phyloP scores from a whole-genome alignment of 1,140 invertebrate species.

The Rhopalosiphum maidis region DNA sequence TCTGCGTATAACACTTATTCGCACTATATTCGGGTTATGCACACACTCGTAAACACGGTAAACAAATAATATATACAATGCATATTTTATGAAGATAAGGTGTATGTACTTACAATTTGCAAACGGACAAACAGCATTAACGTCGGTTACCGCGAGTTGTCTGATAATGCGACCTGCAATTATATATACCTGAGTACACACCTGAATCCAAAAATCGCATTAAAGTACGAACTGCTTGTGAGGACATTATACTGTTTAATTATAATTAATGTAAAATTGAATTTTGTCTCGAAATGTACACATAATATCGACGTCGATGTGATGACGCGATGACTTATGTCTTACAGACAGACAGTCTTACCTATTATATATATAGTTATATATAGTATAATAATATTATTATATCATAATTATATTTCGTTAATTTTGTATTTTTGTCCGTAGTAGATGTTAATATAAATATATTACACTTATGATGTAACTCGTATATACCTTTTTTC shows the following conservation, averaged over 20 bases:
- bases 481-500: too few relatives aligned
- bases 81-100: not conserved
- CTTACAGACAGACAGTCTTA: not conserved
- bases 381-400: too few relatives aligned
- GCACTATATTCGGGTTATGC: not conserved
- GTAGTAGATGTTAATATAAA: too few relatives aligned
- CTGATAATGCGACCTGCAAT: not conserved
- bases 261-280: not conserved
- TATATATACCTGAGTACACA: not conserved
- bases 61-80: not conserved
- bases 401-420: too few relatives aligned
- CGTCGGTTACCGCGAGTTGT: not conserved
- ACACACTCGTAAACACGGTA: not conserved
- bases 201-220: too few relatives aligned
- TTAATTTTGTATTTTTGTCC: too few relatives aligned
- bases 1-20: not conserved
- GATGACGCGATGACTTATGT: not conserved
- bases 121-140: not conserved
- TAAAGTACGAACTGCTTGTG: too few relatives aligned
- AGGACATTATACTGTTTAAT: not conserved
- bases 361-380: too few relatives aligned
- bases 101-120: not conserved
- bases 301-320: not conserved
- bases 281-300: not conserved
- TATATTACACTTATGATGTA: too few relatives aligned